phyloP scores from a whole-genome alignment of 2,888 invertebrate genomes.

The Caenorhabditis sp. region DNA sequence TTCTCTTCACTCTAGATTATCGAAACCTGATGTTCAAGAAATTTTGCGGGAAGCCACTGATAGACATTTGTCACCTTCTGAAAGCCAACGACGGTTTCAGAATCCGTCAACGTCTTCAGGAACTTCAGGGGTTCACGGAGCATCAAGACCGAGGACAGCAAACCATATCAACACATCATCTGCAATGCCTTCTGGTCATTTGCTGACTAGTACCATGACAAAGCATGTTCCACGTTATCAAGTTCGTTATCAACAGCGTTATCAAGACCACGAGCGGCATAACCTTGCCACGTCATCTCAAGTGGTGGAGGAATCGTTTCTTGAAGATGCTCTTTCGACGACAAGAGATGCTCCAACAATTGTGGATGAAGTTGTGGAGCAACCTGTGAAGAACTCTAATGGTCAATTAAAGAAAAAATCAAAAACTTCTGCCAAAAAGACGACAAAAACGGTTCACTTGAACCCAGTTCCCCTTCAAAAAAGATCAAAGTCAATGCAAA shows the following conservation, averaged over 20 bases:
- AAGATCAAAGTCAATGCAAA: slow-evolving; percentile 38
- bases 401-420: too few species aligned
- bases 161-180: slow-evolving; percentile 7
- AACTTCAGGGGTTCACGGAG: too few species aligned
- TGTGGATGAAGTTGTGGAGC: slow-evolving; percentile 26
- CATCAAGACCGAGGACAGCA: not conserved
- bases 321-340: slow-evolving; percentile 45
- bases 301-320: slow-evolving; percentile 56
- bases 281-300: slow-evolving; percentile 41
- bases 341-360: slow-evolving; percentile 43
- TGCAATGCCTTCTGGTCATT: slow-evolving; percentile 29
- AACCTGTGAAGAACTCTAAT: not conserved
- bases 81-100: not conserved
- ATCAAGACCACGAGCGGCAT: not conserved
- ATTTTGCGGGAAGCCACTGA: not conserved
- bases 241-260: not conserved
- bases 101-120: not conserved
- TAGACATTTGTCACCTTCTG: not conserved
- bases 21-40: not conserved
- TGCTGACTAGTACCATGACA: slow-evolving; percentile 5
- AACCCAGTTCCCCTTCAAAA: not conserved
- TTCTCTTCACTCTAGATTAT: not conserved
- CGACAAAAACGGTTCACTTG: not conserved
- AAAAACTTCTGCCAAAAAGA: not conserved
- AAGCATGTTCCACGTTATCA: slow-evolving; percentile 19